A percentile compares a stretch with the other conserved stretches of the same genome.
These are phyloP conservation scores for Sapajus apella DNA, from an alignment of 2,113 vertebrate genomes.

Conservation along the genomic window DNA sequence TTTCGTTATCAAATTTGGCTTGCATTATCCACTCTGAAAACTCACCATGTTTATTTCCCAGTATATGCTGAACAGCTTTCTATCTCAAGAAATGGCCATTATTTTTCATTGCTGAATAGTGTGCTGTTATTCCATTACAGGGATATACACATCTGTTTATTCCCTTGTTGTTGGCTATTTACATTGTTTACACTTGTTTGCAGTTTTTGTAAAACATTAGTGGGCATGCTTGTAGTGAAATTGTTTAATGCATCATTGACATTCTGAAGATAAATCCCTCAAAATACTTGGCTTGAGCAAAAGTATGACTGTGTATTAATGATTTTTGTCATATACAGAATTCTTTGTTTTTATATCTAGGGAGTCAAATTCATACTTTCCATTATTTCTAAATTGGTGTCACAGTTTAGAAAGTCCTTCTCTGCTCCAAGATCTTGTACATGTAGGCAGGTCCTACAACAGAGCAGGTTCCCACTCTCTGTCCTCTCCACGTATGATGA, in stretches of 20 bases:
- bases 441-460: neutral
- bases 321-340: neutral
- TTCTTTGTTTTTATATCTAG: neutral
- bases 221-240: neutral
- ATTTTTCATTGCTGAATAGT: neutral
- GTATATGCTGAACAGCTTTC: neutral
- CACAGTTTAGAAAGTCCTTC: neutral
- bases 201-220: neutral
- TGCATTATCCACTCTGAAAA: neutral
- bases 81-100: neutral
- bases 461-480: neutral
- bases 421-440: neutral
- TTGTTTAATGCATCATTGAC: constrained; percentile 3
- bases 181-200: neutral
- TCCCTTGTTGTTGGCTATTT: neutral
- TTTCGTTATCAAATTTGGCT: neutral
- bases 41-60: neutral
- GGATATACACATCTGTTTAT: neutral
- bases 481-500: rapidly evolving
- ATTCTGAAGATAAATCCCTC: neutral
- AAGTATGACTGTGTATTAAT: neutral
- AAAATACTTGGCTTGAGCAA: neutral
- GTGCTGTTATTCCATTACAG: neutral
- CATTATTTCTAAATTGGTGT: neutral
- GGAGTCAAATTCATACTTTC: neutral